A percentile compares a stretch with the other conserved stretches of the same genome.
These are phyloP conservation scores for Agonum fuliginosum DNA, from an alignment of 2,888 invertebrate species.

Conservation along the genomic window DNA sequence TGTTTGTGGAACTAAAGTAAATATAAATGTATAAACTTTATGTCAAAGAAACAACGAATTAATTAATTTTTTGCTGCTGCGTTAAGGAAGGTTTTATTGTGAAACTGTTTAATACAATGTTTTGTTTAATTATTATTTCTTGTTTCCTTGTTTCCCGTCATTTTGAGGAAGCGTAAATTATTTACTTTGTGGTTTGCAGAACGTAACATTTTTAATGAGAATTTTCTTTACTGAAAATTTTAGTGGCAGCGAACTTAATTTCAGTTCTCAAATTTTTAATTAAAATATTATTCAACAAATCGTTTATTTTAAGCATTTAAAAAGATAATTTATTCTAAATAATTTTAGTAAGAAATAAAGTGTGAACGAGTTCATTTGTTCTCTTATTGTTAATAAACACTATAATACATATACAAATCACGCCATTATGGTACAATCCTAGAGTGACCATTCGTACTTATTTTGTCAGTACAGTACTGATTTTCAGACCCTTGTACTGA, in stretches of 20 bases:
- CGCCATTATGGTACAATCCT: too few relatives aligned
- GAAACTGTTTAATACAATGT: too few relatives aligned
- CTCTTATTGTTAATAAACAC: too few relatives aligned
- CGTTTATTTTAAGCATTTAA: too few relatives aligned
- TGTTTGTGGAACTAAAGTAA: conserved; percentile 42
- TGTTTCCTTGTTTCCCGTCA: not conserved
- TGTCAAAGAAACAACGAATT: conserved; percentile 29
- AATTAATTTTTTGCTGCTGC: conserved; percentile 16
- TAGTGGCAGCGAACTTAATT: not conserved
- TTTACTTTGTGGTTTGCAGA: conserved; percentile 1
- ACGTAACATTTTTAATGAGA: too few relatives aligned
- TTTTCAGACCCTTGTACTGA: too few relatives aligned
- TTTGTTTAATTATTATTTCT: conserved; percentile 10
- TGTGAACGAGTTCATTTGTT: too few relatives aligned
- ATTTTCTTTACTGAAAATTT: not conserved
- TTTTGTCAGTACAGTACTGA: too few relatives aligned
- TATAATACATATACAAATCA: too few relatives aligned
- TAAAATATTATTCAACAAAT: not conserved
- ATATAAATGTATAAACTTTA: conserved; percentile 43
- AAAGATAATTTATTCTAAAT: too few relatives aligned
- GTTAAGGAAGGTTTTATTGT: conserved; percentile 12
- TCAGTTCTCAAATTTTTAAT: conserved; percentile 9
- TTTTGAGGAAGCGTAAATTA: conserved; percentile 6
- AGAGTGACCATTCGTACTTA: too few relatives aligned
- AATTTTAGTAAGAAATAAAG: too few relatives aligned